Percentiles rank a stretch among this genome's conserved stretches.
These are phyloP conservation scores for Neosalanx taihuensis DNA, from an alignment of 2,797 vertebrate genomes.

Conservation along the genomic window DNA sequence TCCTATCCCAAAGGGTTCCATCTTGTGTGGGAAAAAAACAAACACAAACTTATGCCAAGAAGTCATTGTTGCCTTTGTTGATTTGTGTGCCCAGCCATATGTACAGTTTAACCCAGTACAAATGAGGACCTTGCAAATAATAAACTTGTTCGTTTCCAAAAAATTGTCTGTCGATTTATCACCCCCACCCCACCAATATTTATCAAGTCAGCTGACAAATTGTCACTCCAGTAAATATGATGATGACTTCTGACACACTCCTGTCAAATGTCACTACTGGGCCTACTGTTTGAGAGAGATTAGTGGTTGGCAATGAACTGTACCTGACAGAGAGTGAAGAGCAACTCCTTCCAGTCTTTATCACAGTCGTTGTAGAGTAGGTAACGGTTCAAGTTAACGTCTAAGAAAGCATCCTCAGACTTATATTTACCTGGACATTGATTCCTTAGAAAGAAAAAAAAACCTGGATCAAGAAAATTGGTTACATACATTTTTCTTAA, in stretches of 20 bases:
- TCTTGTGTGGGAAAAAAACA: constrained; percentile 45
- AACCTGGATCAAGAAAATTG: not conserved
- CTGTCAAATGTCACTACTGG: not conserved
- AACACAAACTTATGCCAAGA: constrained; percentile 66
- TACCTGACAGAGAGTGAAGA: not conserved
- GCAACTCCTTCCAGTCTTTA: not conserved
- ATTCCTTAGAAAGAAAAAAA: too few relatives aligned
- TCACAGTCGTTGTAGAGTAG: not conserved
- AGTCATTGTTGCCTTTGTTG: constrained; percentile 68
- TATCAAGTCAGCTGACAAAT: not conserved
- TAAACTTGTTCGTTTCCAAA: constrained; percentile 67
- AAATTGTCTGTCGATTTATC: constrained; percentile 5
- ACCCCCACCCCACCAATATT: not conserved
- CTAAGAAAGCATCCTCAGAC: not conserved
- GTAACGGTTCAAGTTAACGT: not conserved
- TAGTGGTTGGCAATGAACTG: not conserved
- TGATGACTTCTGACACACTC: not conserved
- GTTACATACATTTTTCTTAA: not conserved
- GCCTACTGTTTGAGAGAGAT: constrained; percentile 30
- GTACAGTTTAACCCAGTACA: constrained; percentile 63
- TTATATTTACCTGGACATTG: too few relatives aligned
- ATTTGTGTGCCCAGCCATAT: constrained; percentile 67
- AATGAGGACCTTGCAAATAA: constrained; percentile 53
- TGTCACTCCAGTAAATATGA: not conserved
- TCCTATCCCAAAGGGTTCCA: constrained; percentile 66